A percentile compares a stretch with the other conserved stretches of the same genome.
phyloP scores from a whole-genome alignment of 2,113 vertebrate genomes.

The Plectropomus leopardus region DNA sequence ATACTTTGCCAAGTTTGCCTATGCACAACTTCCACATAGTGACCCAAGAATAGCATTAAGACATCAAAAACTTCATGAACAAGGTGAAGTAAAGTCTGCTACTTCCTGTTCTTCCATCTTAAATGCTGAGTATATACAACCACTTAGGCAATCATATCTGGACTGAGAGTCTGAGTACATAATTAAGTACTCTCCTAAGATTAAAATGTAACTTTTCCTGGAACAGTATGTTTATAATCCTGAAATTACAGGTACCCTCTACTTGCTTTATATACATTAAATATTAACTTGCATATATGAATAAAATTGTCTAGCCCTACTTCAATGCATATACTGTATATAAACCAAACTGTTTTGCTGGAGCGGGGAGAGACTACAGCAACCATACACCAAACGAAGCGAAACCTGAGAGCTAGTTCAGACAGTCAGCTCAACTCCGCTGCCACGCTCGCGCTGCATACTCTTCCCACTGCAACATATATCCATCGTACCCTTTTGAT shows the following conservation, averaged over 20 bases:
- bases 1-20: no score
- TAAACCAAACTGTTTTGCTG: no score
- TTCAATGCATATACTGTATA: no score
- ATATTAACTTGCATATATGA: no score
- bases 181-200: neutral
- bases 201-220: neutral
- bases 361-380: neutral
- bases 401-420: neutral
- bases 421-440: neutral
- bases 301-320: no score
- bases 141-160: slow-evolving; percentile 33
- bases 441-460: neutral
- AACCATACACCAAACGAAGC: neutral
- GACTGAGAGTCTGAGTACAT: neutral
- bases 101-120: slow-evolving; percentile 4
- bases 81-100: no score
- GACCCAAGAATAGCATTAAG: neutral
- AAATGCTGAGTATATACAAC: no score
- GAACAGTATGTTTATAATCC: neutral
- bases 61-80: neutral
- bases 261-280: no score
- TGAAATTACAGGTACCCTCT: no score
- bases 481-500: neutral
- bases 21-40: no score
- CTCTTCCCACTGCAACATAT: neutral